A percentile compares a stretch with the other conserved stretches of the same genome.
Conservation (phyloP, 2,113 vertebrate genomes). For the Phainopepla nitens region DNA sequence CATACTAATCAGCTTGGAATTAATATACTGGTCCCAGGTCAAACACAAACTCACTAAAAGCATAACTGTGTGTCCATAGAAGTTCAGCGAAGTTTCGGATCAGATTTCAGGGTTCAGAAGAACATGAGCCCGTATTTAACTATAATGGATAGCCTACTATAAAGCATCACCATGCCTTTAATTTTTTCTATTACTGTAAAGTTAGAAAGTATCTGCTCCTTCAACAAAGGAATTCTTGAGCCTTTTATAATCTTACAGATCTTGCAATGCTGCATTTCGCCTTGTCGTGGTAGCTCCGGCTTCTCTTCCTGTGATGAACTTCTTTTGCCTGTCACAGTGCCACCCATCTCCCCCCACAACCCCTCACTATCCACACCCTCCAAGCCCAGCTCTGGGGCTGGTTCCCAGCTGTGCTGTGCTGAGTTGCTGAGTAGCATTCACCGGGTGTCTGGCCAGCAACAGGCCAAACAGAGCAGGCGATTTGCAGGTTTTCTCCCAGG, state of each 20-base stretch:
- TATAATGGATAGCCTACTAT: not conserved
- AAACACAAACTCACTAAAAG: not conserved
- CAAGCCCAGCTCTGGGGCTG: not conserved
- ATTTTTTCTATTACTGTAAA: not conserved
- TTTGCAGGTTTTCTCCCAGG: not conserved
- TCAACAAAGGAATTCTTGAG: not conserved
- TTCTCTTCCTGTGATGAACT: not conserved
- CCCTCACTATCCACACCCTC: accelerated
- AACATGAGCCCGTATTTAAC: not conserved
- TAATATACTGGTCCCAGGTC: not conserved
- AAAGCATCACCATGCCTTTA: not conserved
- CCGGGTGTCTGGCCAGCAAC: not conserved
- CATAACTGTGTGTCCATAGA: not conserved
- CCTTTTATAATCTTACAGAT: not conserved
- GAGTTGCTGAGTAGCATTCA: not conserved
- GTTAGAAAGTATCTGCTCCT: not conserved
- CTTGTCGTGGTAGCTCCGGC: accelerated
- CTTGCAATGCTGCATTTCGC: not conserved
- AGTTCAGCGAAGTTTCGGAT: not conserved
- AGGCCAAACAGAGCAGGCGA: not conserved
- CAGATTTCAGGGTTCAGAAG: not conserved
- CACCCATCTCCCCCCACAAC: accelerated
- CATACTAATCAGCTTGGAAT: not conserved
- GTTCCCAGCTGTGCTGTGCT: not conserved
- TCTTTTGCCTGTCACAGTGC: accelerated